Percentiles rank a stretch among this genome's conserved stretches.
Conservation (phyloP, 2,888 invertebrate species). For the Suillia variegata region DNA sequence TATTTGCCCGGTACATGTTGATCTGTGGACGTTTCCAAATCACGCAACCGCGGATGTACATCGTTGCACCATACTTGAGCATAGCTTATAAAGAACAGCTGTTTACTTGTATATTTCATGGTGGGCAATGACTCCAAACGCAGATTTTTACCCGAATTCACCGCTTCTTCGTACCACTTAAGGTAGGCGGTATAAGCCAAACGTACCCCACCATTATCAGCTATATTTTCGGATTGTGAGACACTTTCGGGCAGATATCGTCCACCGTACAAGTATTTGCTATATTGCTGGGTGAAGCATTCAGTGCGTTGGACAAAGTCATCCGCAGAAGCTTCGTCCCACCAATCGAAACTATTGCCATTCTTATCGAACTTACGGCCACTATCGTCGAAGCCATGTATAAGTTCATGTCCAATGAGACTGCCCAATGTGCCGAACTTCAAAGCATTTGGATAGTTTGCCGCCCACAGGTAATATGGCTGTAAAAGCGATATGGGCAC, state of each 20-base stretch:
- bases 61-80: slow-evolving; percentile 55
- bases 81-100: slow-evolving; percentile 54
- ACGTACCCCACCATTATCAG: slow-evolving; percentile 55
- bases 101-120: slow-evolving; percentile 46
- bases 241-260: slow-evolving; percentile 37
- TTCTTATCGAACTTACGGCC: slow-evolving; percentile 48
- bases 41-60: slow-evolving; percentile 28
- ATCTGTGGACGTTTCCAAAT: slow-evolving; percentile 38
- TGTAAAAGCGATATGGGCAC: slow-evolving; percentile 51
- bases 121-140: slow-evolving; percentile 42
- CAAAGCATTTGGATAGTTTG: slow-evolving; percentile 46
- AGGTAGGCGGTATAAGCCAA: slow-evolving; percentile 52
- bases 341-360: slow-evolving; percentile 49
- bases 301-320: slow-evolving; percentile 39
- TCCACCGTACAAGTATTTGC: slow-evolving; percentile 39
- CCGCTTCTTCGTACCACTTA: slow-evolving; percentile 39
- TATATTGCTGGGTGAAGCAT: slow-evolving; percentile 52
- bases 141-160: slow-evolving; percentile 22
- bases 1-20: slow-evolving; percentile 44
- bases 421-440: slow-evolving; percentile 49
- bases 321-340: slow-evolving; percentile 42
- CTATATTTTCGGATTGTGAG: slow-evolving; percentile 52
- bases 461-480: slow-evolving; percentile 46
- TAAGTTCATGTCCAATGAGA: slow-evolving; percentile 50
- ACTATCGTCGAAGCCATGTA: slow-evolving; percentile 52